A percentile compares a stretch with the other conserved stretches of the same genome.
Conservation (phyloP, 2,888 invertebrate species). For the Ophion ventricosus region DNA sequence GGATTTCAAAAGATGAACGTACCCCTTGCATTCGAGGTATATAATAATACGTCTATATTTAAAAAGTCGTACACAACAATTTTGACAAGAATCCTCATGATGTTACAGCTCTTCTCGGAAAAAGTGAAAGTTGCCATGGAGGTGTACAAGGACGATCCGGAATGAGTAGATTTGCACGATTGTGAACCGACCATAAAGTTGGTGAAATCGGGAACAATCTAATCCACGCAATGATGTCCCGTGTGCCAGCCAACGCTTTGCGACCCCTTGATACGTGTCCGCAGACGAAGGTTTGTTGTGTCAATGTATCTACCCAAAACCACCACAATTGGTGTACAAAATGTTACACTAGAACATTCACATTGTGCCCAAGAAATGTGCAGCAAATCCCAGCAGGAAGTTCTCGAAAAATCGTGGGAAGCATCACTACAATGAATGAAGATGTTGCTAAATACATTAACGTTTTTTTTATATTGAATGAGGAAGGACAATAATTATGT, state of each 20-base stretch:
- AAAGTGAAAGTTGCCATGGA: conserved; percentile 63
- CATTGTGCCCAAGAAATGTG: conserved; percentile 15
- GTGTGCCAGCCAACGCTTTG: conserved; percentile 60
- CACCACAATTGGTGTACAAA: neutral
- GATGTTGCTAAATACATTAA: conserved; percentile 15
- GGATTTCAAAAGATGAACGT: conserved; percentile 59
- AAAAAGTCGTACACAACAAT: conserved; percentile 3
- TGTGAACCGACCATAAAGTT: conserved; percentile 52
- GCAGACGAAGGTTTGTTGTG: conserved; percentile 44
- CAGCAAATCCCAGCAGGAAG: conserved; percentile 15
- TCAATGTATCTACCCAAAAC: conserved; percentile 15
- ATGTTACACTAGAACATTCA: conserved; percentile 10
- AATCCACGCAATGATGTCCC: conserved; percentile 63
- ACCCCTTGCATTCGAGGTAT: conserved; percentile 58
- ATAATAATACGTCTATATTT: neutral
- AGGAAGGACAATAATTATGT: conserved; percentile 14
- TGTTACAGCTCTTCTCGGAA: conserved; percentile 61
- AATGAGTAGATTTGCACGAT: conserved; percentile 55
- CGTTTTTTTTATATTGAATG: conserved; percentile 8
- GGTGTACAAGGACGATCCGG: conserved; percentile 36
- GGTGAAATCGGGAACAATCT: conserved; percentile 49
- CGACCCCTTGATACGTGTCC: conserved; percentile 42
- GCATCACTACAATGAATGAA: conserved; percentile 4
- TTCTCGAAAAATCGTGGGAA: conserved; percentile 13
- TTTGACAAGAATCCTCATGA: neutral